phyloP scores from a whole-genome alignment of 1,140 invertebrate species.

The Eriosoma lanigerum region DNA sequence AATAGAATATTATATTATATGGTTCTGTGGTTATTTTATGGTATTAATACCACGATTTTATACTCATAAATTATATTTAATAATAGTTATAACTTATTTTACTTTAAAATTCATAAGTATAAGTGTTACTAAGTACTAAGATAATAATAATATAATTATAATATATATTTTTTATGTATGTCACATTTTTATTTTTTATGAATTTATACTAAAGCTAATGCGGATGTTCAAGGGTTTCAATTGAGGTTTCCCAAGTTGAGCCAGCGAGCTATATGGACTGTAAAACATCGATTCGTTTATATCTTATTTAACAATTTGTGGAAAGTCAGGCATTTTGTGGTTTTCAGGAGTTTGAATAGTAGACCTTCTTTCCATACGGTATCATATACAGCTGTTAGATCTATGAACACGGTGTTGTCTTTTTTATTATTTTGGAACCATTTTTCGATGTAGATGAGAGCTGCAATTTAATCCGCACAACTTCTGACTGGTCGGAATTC shows the following conservation, averaged over 20 bases:
- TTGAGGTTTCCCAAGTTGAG: conserved; percentile 33
- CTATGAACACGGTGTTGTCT: conserved; percentile 36
- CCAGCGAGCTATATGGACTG: conserved; percentile 46
- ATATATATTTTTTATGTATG: no score
- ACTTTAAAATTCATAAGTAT: no score
- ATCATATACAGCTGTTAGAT: conserved; percentile 52
- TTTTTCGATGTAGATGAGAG: conserved; percentile 48
- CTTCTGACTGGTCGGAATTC: conserved; percentile 17
- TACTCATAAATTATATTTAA: no score
- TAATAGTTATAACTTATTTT: no score
- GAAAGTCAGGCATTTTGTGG: conserved; percentile 37
- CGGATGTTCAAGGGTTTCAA: conserved; percentile 23
- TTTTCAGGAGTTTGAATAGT: conserved; percentile 37
- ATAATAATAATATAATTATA: no score
- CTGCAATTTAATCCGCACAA: neutral
- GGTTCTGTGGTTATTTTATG: no score
- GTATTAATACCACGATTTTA: no score
- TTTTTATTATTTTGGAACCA: conserved; percentile 48
- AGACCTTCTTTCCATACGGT: conserved; percentile 48
- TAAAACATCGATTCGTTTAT: conserved; percentile 51
- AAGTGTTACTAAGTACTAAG: no score
- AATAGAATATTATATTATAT: no score
- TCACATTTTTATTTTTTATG: no score
- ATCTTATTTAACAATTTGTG: conserved; percentile 18
- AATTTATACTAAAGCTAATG: neutral